Conservation (phyloP, 2,888 invertebrate genomes). For the Heliothis peltigera region DNA sequence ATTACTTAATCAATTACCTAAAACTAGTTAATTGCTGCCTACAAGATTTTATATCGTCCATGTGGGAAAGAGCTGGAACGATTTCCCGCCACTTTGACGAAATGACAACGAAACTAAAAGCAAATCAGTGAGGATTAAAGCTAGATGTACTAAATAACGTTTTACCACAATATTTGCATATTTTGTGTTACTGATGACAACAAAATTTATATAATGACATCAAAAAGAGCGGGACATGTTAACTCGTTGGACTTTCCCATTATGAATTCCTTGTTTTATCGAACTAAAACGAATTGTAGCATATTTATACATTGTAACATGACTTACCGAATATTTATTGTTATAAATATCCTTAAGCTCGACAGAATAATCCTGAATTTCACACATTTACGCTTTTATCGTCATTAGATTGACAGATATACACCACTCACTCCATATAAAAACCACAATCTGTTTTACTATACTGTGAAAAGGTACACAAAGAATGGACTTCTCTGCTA, state of each 20-base stretch:
- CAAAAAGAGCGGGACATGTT: constrained; percentile 88
- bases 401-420: constrained; percentile 88
- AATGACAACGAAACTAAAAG: constrained; percentile 24
- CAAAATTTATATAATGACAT: constrained; percentile 75
- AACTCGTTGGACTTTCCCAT: constrained; percentile 85
- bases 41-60: constrained; percentile 14
- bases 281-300: constrained; percentile 62
- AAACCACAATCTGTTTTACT: constrained; percentile 89
- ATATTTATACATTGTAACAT: constrained; percentile 50
- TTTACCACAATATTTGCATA: neutral
- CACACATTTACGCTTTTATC: constrained; percentile 91
- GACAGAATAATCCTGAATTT: constrained; percentile 92
- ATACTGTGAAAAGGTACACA: constrained; percentile 89
- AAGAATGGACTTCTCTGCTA: constrained; percentile 86
- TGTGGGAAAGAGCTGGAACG: constrained; percentile 48
- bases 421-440: constrained; percentile 89
- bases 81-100: constrained; percentile 82
- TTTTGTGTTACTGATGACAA: constrained; percentile 30
- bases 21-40: constrained; percentile 29
- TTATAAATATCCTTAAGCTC: constrained; percentile 92
- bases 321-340: constrained; percentile 93
- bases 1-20: constrained; percentile 57
- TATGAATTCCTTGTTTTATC: constrained; percentile 75
- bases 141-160: constrained; percentile 1
- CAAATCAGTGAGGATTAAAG: constrained; percentile 10